Evolutionary conservation across 2,888 invertebrate species (phyloP).

Genomic region (Ferrisia virgata): DNA sequence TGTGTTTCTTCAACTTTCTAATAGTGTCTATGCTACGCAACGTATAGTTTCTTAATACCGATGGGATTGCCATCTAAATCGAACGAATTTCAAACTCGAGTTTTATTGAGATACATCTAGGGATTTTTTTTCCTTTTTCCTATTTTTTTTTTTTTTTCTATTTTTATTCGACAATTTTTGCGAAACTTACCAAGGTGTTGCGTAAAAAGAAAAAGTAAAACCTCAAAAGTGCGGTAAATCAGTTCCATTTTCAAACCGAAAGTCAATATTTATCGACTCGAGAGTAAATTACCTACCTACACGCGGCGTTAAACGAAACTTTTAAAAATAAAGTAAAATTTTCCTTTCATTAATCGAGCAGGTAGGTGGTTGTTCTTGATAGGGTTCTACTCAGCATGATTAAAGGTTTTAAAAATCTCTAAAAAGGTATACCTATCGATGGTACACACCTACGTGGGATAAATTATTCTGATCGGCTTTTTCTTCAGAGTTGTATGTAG

Average conservation of each 20-base stretch:
- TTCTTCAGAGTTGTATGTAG: too few species aligned
- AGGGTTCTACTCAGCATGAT: too few species aligned
- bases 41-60: background rate
- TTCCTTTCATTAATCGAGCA: too few species aligned
- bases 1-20: background rate
- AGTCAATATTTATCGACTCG: background rate
- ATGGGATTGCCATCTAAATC: background rate
- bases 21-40: background rate
- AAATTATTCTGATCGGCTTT: too few species aligned
- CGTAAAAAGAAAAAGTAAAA: background rate
- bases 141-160: background rate
- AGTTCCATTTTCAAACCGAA: background rate
- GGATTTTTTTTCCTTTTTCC: background rate
- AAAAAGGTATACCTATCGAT: too few species aligned
- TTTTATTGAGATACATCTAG: background rate
- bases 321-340: too few species aligned
- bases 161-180: background rate
- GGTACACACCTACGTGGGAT: too few species aligned
- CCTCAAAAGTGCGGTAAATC: slow-evolving; percentile 2
- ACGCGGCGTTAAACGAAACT: background rate
- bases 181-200: background rate
- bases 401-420: too few species aligned
- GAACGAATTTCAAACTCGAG: background rate
- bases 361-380: too few species aligned
- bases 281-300: background rate